phyloP scores from a whole-genome alignment of 1,140 invertebrate species.

The Condylostylus longicornis region DNA sequence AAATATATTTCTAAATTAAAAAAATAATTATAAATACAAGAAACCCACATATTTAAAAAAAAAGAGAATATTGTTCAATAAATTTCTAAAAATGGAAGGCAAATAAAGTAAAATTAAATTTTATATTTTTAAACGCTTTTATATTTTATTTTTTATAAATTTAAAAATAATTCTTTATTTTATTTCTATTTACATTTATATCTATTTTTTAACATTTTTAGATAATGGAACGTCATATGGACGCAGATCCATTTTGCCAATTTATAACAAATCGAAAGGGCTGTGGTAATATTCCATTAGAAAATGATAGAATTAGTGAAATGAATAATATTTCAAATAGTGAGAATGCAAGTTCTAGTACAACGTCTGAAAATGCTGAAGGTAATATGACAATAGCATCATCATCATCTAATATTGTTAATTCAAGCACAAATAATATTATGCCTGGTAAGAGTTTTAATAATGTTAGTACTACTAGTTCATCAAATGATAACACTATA shows the following conservation, averaged over 20 bases:
- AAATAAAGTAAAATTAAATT: too few relatives aligned
- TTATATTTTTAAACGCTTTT: too few relatives aligned
- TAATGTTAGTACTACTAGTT: background rate
- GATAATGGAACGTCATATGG: conserved; percentile 46
- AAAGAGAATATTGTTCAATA: too few relatives aligned
- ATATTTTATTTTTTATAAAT: too few relatives aligned
- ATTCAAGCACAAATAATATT: too few relatives aligned
- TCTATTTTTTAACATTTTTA: background rate
- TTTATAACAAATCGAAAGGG: conserved; percentile 48
- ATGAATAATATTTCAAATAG: background rate
- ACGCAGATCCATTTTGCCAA: conserved; percentile 48
- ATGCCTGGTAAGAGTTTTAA: too few relatives aligned
- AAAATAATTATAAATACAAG: too few relatives aligned
- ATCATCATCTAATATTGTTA: conserved; percentile 13
- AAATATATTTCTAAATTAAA: too few relatives aligned
- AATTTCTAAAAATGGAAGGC: too few relatives aligned
- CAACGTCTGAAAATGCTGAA: conserved; percentile 1
- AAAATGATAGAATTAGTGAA: conserved; percentile 4
- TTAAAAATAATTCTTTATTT: too few relatives aligned
- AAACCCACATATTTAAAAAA: too few relatives aligned
- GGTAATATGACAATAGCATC: conserved; percentile 14
- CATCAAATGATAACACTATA: background rate
- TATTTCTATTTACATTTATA: background rate
- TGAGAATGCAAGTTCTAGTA: background rate
- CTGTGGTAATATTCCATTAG: conserved; percentile 48